Percentiles rank a stretch among this genome's conserved stretches.
phyloP scores from a whole-genome alignment of 2,888 invertebrate species.

The Sarcophaga variegata region DNA sequence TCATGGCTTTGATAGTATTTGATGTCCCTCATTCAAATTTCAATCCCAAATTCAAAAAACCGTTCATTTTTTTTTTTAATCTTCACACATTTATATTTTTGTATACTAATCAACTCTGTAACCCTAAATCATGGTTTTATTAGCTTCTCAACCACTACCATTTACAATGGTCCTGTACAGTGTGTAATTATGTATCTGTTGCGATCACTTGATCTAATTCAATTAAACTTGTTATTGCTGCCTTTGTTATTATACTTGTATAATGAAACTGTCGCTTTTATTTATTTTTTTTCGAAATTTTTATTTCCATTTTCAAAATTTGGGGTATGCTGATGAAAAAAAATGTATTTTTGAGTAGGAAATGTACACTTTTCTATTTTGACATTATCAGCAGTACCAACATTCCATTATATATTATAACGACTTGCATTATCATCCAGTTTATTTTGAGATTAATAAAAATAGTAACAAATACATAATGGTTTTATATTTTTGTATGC shows the following conservation, averaged over 20 bases:
- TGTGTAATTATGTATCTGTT: constrained; percentile 69
- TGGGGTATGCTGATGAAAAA: constrained; percentile 76
- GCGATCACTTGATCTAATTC: constrained; percentile 76
- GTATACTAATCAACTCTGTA: constrained; percentile 29
- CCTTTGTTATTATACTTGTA: constrained; percentile 4
- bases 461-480: constrained; percentile 17
- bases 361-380: constrained; percentile 70
- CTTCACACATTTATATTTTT: constrained; percentile 3
- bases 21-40: constrained; percentile 22
- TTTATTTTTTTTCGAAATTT: constrained; percentile 71
- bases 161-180: constrained; percentile 42
- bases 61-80: not conserved
- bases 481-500: too few species aligned
- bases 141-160: too few species aligned
- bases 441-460: constrained; percentile 31
- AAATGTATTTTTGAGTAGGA: constrained; percentile 80
- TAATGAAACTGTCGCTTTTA: not conserved
- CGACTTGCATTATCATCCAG: not conserved
- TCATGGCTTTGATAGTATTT: constrained; percentile 6
- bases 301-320: constrained; percentile 74
- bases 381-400: constrained; percentile 7
- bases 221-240: constrained; percentile 72
- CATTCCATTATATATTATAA: not conserved
- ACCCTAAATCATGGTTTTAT: not conserved
- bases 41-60: constrained; percentile 23